Conservation (phyloP, 1,140 invertebrate genomes). For the Mactra quadrangularis region DNA sequence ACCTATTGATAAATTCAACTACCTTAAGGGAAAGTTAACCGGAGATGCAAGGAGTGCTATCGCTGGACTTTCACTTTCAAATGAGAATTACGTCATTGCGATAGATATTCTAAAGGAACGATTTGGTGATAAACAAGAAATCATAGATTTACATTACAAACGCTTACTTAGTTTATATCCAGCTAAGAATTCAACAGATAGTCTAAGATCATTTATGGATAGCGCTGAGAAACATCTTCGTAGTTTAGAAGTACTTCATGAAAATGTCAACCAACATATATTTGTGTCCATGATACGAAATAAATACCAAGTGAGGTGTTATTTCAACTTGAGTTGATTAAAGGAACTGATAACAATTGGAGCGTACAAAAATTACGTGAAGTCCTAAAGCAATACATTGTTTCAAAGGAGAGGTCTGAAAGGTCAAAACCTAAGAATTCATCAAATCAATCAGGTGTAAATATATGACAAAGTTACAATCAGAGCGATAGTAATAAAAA, state of each 20-base stretch:
- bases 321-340: background rate
- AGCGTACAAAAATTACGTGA: background rate
- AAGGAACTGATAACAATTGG: conserved; percentile 6
- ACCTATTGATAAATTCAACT: conserved; percentile 36
- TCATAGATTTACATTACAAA: conserved; percentile 32
- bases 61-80: conserved; percentile 7
- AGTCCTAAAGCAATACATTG: background rate
- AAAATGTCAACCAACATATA: background rate
- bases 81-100: conserved; percentile 4
- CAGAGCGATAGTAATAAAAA: background rate
- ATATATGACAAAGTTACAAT: background rate
- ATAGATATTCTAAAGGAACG: conserved; percentile 15
- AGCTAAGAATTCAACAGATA: conserved; percentile 6
- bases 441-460: background rate
- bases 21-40: conserved; percentile 22
- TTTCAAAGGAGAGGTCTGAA: conserved; percentile 1
- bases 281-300: conserved; percentile 24
- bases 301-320: conserved; percentile 6
- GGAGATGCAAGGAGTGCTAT: conserved; percentile 31
- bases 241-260: conserved; percentile 8
- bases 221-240: conserved; percentile 4
- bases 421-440: background rate
- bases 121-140: conserved; percentile 34
- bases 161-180: background rate
- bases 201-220: background rate